Evolutionary conservation across 1,140 invertebrate genomes (phyloP).

Genomic region (Hylaeus anthracinus): DNA sequence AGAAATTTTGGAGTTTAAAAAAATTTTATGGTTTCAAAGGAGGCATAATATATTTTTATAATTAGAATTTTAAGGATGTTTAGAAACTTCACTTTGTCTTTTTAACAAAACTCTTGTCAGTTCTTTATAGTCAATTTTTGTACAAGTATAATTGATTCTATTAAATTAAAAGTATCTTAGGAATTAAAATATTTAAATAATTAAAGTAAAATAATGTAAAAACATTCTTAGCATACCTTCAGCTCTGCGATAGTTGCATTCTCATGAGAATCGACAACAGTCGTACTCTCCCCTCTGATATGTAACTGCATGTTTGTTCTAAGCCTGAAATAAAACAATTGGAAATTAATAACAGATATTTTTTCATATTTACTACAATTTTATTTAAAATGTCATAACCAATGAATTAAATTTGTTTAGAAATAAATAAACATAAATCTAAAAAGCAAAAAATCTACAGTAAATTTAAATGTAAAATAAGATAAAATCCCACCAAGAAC

Average conservation of each 20-base stretch:
- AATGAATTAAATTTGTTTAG: background rate
- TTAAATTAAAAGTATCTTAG: constrained; percentile 1
- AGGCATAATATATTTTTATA: too few species aligned
- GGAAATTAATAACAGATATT: background rate
- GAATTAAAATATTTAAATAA: background rate
- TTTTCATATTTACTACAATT: background rate
- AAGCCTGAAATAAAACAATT: background rate
- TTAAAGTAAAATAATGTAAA: background rate
- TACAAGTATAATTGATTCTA: too few species aligned
- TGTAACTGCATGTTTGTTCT: constrained; percentile 83
- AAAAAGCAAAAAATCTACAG: too few species aligned
- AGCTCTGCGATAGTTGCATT: constrained; percentile 83
- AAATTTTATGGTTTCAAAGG: too few species aligned
- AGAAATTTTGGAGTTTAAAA: too few species aligned
- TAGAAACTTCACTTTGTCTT: too few species aligned
- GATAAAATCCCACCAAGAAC: background rate
- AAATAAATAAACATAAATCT: background rate
- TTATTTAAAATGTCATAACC: background rate
- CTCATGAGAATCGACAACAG: constrained; percentile 83
- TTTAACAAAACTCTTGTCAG: background rate
- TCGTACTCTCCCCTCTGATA: constrained; percentile 83
- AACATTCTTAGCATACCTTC: constrained; percentile 81
- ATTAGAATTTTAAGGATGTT: too few species aligned
- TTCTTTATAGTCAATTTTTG: too few species aligned
- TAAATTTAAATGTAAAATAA: background rate